Evolutionary conservation across 2,797 vertebrate genomes (phyloP), one percentile per base, ranked within the genome.

Genomic region (Characodon lateralis): DNA sequence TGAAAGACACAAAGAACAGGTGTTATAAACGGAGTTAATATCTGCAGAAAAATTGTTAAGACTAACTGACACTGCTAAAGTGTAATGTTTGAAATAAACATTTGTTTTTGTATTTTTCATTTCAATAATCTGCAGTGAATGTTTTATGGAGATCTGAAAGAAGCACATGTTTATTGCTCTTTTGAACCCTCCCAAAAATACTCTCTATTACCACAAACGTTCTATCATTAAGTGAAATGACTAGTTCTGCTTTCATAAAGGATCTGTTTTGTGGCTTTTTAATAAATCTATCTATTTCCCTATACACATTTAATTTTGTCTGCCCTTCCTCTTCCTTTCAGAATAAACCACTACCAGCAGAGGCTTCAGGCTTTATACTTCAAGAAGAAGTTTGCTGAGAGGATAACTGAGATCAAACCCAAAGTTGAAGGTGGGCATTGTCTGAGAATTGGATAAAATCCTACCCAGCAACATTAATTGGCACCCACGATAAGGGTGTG

Each of bases 351-450:
- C 94, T 99, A 99, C 91, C 98, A 99, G 90, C 98, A 99, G 94
- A 95, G 97, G 88, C 87, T 99, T 70, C 98, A 99, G 83, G 97
- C 98, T 0, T 90, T 99, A 39, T 98, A 99, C 94, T 98, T 99
- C 93, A 99, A 99, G 87, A 99, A 99, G 95, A 99, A 99, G 95
- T 99, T 99, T 96, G 97, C 98, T 20, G 98, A 99, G 93, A 96
- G 98, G 86, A 97, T 99, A 90, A 96, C 97, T 18, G 98, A 99
- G 94, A 95, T 98, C 82, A 99, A 99, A 91, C 98, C 98, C 85
- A 99, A 99, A 95, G 96, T 99, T 77, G 98, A 99, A 96, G 98
- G 98, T 97, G 73, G 46, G 88, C 24, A n/a, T 48, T 24, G 20
- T 7, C 13, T 22, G 18, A 26, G 24, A 26, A 69, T 48, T n/a